phyloP scores from a whole-genome alignment of 2,113 vertebrate species.

The Pycnonotus jocosus region DNA sequence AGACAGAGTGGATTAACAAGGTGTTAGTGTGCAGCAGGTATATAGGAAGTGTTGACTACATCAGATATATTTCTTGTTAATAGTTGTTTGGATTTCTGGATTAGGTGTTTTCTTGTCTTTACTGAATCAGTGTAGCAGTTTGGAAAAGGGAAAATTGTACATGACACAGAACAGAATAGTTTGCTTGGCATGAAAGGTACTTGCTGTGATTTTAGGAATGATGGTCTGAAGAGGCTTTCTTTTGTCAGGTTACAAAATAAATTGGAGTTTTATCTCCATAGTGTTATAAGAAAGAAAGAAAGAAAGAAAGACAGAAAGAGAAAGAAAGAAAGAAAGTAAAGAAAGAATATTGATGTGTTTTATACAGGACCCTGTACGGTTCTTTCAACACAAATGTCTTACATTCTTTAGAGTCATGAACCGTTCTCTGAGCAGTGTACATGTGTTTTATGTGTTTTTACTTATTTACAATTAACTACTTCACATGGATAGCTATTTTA shows the following conservation, averaged over 20 bases:
- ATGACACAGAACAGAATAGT: background rate
- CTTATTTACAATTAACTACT: conserved; percentile 8
- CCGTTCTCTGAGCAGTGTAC: background rate
- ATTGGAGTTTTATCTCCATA: background rate
- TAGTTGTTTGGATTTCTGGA: background rate
- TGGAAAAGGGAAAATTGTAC: background rate
- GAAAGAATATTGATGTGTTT: background rate
- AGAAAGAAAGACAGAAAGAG: background rate
- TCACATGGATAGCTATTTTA: background rate
- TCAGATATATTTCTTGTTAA: background rate
- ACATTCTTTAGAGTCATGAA: background rate
- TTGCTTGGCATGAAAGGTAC: background rate
- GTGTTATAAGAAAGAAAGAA: background rate
- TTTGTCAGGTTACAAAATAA: background rate
- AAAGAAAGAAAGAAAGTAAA: background rate
- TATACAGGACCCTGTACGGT: background rate
- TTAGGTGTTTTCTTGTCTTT: background rate
- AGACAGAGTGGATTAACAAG: background rate
- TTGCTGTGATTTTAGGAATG: background rate
- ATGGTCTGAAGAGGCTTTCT: background rate
- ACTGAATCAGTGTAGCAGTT: background rate
- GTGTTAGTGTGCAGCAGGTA: background rate
- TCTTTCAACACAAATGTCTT: background rate
- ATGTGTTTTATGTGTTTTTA: background rate
- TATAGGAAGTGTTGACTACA: background rate